Conservation (phyloP, 2,113 vertebrate species). For the Eretmochelys imbricata region DNA sequence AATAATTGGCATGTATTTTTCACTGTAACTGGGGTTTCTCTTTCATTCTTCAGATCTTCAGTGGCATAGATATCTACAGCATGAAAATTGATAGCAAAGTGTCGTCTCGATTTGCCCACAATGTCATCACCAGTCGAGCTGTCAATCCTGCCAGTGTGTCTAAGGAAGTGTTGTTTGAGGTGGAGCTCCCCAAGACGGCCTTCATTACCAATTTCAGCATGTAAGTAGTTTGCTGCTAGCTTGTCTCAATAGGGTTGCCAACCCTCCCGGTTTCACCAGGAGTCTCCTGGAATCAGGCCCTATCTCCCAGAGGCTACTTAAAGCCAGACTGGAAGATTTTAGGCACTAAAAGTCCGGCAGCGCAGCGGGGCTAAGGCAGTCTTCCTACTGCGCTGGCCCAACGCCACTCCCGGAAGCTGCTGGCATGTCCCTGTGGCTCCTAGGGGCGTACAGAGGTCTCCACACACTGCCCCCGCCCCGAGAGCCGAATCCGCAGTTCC, state of each 20-base stretch:
- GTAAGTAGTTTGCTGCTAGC: slow-evolving; percentile 62
- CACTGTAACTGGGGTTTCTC: neutral
- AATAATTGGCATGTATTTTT: neutral
- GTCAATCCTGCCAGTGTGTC: slow-evolving; percentile 82
- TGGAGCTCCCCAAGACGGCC: slow-evolving; percentile 93
- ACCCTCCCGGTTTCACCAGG: too few relatives aligned
- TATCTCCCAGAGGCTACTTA: too few relatives aligned
- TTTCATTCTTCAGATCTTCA: slow-evolving; percentile 68
- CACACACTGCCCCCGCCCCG: too few relatives aligned
- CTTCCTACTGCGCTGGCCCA: too few relatives aligned
- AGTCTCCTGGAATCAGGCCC: too few relatives aligned
- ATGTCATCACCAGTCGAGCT: slow-evolving; percentile 89
- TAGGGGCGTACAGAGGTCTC: too few relatives aligned
- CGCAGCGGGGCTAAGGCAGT: too few relatives aligned
- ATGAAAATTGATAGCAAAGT: slow-evolving; percentile 91
- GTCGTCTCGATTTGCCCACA: slow-evolving; percentile 90
- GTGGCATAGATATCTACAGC: slow-evolving; percentile 86
- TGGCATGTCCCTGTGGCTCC: too few relatives aligned
- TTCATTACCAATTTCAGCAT: slow-evolving; percentile 95
- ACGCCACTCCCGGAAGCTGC: too few relatives aligned
- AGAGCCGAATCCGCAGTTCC: too few relatives aligned
- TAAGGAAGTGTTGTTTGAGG: slow-evolving; percentile 88
- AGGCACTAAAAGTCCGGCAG: too few relatives aligned
- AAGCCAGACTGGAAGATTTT: too few relatives aligned
- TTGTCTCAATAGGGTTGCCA: neutral